A percentile compares a stretch with the other conserved stretches of the same genome.
phyloP scores from a whole-genome alignment of 2,113 vertebrate genomes.

The Pseudonaja textilis region DNA sequence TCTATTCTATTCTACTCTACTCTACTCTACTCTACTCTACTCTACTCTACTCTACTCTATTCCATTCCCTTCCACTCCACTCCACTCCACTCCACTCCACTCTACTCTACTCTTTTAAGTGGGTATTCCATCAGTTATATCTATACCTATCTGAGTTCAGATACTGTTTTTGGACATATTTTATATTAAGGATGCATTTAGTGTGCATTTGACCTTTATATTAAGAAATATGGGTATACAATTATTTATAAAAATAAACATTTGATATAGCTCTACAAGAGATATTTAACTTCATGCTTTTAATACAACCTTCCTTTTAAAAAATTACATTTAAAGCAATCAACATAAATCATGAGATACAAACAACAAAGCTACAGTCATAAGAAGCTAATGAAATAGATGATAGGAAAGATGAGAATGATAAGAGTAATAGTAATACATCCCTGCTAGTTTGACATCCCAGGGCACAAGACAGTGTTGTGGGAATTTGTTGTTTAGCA shows the following conservation, averaged over 20 bases:
- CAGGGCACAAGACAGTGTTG: no score
- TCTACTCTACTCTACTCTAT: accelerated
- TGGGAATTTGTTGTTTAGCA: no score
- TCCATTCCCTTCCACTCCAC: no score
- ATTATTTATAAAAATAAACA: not conserved
- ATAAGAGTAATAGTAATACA: no score
- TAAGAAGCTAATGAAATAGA: no score
- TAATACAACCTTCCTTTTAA: not conserved
- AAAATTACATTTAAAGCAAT: not conserved
- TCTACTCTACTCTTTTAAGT: not conserved
- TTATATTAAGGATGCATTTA: not conserved
- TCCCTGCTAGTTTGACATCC: no score
- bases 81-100: no score
- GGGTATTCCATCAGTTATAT: not conserved
- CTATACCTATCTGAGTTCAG: not conserved
- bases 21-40: no score
- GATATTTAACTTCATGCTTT: not conserved
- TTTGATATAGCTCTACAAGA: not conserved
- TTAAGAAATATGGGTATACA: not conserved
- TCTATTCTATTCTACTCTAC: no score
- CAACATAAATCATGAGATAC: no score
- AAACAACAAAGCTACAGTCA: no score
- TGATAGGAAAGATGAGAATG: no score
- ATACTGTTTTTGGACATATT: not conserved
- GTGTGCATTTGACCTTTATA: not conserved